A percentile compares a stretch with the other conserved stretches of the same genome.
These are phyloP conservation scores for Mylabris sibirica DNA, from an alignment of 2,888 invertebrate genomes.

Conservation along the genomic window DNA sequence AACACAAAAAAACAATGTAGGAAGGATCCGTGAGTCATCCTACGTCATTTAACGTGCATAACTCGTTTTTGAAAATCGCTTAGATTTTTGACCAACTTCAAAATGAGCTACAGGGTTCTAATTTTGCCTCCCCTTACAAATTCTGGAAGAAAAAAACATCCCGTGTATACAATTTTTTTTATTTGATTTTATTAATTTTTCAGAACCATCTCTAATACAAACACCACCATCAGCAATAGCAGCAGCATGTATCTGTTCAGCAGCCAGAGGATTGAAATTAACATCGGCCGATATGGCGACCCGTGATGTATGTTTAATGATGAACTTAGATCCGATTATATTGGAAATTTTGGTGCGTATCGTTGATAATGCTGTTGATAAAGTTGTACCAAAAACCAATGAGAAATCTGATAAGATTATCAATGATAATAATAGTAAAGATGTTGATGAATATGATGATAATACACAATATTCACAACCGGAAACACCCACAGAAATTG, in stretches of 20 bases:
- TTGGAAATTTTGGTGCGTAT: conserved; percentile 67
- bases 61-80: too few relatives aligned
- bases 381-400: conserved; percentile 52
- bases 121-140: too few relatives aligned
- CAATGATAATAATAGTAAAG: conserved; percentile 31
- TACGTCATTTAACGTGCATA: too few relatives aligned
- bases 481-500: conserved; percentile 61
- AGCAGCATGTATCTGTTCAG: conserved; percentile 74
- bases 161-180: too few relatives aligned
- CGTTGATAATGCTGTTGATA: conserved; percentile 68
- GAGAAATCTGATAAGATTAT: conserved; percentile 41
- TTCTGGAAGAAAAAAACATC: too few relatives aligned
- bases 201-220: conserved; percentile 78
- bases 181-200: conserved; percentile 51
- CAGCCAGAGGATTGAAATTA: conserved; percentile 68
- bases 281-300: conserved; percentile 60
- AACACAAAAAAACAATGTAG: too few relatives aligned
- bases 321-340: conserved; percentile 63
- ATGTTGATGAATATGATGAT: conserved; percentile 47
- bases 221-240: conserved; percentile 76
- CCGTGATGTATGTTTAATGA: conserved; percentile 60
- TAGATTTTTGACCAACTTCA: too few relatives aligned
- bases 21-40: too few relatives aligned
- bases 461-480: conserved; percentile 59
- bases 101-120: too few relatives aligned